These are phyloP conservation scores for Drosophila micromelanica DNA, from an alignment of 1,140 invertebrate genomes.

Conservation along the genomic window DNA sequence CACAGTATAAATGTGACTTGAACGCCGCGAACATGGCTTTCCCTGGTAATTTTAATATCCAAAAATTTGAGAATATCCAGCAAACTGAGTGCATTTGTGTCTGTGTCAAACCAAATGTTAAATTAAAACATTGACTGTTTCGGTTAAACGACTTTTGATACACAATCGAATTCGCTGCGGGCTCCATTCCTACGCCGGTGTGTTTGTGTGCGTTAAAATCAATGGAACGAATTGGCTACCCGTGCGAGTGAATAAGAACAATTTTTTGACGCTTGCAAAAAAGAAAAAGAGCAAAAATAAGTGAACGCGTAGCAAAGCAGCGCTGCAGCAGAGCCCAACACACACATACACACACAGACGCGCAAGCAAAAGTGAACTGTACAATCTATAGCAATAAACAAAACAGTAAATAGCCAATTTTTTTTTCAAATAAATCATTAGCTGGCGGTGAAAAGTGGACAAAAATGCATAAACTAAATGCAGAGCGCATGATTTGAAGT, in stretches of 20 bases:
- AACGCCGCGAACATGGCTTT: constrained; percentile 86
- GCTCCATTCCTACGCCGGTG: constrained; percentile 37
- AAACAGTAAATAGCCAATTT: constrained; percentile 23
- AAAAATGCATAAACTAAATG: constrained; percentile 50
- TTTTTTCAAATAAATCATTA: constrained; percentile 33
- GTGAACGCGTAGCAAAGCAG: constrained; percentile 51
- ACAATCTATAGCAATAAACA: constrained; percentile 24
- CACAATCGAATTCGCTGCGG: constrained; percentile 27
- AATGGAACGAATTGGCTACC: constrained; percentile 47
- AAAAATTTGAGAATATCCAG: constrained; percentile 82
- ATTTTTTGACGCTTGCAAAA: constrained; percentile 57
- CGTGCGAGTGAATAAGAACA: constrained; percentile 67
- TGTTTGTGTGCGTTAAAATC: constrained; percentile 61
- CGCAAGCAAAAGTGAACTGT: constrained; percentile 36
- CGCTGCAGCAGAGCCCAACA: constrained; percentile 34
- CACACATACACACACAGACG: constrained; percentile 33
- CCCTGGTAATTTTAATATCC: constrained; percentile 85
- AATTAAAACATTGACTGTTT: constrained; percentile 73
- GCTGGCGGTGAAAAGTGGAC: constrained; percentile 42
- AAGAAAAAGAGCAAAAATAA: constrained; percentile 36
- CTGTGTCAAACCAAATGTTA: constrained; percentile 81
- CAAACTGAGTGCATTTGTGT: constrained; percentile 74
- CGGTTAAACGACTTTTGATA: constrained; percentile 42
- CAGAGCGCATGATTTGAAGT: constrained; percentile 54
- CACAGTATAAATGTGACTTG: constrained; percentile 72